These are phyloP conservation scores for Panthera uncia DNA, from an alignment of 2,113 vertebrate species.

Conservation along the genomic window DNA sequence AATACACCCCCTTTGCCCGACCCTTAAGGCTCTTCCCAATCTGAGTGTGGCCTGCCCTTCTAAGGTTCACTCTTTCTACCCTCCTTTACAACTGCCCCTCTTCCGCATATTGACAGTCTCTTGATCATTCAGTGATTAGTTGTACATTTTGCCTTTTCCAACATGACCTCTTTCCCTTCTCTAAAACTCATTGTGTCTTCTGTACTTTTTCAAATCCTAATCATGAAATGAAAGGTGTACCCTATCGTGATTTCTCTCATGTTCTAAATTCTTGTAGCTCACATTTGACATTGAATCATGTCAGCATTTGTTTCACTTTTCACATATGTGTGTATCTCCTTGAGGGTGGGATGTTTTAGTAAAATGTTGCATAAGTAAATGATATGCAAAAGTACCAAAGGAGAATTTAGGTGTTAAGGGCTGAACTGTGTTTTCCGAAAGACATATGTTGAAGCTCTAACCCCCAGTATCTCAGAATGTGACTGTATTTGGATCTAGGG, in stretches of 20 bases:
- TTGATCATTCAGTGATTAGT: not conserved
- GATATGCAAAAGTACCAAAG: not conserved
- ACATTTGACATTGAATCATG: not conserved
- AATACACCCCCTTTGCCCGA: not conserved
- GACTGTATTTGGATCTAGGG: not conserved
- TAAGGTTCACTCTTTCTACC: not conserved
- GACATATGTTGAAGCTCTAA: not conserved
- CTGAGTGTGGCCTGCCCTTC: not conserved
- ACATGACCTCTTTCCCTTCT: not conserved
- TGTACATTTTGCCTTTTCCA: not conserved
- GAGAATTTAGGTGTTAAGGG: not conserved
- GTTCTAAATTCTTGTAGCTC: not conserved
- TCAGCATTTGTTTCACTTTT: not conserved
- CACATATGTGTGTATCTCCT: not conserved
- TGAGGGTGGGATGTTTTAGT: slow-evolving; percentile 8
- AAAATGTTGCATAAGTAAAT: not conserved
- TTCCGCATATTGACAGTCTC: not conserved
- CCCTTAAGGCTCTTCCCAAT: not conserved
- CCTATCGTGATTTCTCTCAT: not conserved
- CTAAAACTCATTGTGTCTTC: not conserved
- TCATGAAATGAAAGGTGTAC: not conserved
- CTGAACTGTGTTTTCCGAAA: not conserved
- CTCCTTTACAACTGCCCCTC: not conserved
- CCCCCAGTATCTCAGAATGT: not conserved
- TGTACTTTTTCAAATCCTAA: slow-evolving; percentile 16